Evolutionary conservation across 2,888 invertebrate genomes (phyloP), one percentile per base, ranked within the genome.

Genomic region (Meganola albula): DNA sequence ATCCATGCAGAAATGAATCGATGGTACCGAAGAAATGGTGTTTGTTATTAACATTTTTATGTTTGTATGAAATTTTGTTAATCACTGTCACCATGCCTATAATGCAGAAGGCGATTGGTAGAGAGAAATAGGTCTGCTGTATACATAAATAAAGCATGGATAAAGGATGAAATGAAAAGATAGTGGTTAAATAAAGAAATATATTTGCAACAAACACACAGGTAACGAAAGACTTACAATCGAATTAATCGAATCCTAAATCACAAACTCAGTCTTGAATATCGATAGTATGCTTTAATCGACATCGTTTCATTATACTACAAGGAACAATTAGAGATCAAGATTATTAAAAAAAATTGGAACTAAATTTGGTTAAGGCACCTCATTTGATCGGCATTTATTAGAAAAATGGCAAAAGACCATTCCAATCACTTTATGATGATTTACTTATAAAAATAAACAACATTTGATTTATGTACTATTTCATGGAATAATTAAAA

Each of bases 201-300:
- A 83, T 84, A 85, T 84, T 85, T 84, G 85, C 80, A 84, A 84
- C 84, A 80, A 80, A 83, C 83, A 83, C 84, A 79, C 74, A 73
- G n/a, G 59, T 82, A 80, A 84, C 84, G 78, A 77, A 67, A 73
- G 63, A 73, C 70, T 80, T 74, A 80, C 68, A 74, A 67, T 71
- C 60, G 68, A 72, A 56, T 60, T 58, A 49, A 63, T 60, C 44
- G 59, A 67, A 60, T 54, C 61, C 60, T 64, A 64, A 68, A 67
- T 74, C 53, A 74, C 71, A 65, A 66, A 68, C 59, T 80, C 78
- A 79, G 80, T 80, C 79, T 74, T 74, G 43, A 51, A 65, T 60
- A 63, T 65, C 54, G 63, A 48, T 48, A 40, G 51, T 51, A n/a
- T n/a, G n/a, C n/a, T 43, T 45, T 48, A 39, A 38, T 42, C 45